Percentiles rank a stretch among this genome's conserved stretches.
Evolutionary conservation across 2,113 vertebrate genomes (phyloP).

Genomic region (Telmatochromis brachygnathus): DNA sequence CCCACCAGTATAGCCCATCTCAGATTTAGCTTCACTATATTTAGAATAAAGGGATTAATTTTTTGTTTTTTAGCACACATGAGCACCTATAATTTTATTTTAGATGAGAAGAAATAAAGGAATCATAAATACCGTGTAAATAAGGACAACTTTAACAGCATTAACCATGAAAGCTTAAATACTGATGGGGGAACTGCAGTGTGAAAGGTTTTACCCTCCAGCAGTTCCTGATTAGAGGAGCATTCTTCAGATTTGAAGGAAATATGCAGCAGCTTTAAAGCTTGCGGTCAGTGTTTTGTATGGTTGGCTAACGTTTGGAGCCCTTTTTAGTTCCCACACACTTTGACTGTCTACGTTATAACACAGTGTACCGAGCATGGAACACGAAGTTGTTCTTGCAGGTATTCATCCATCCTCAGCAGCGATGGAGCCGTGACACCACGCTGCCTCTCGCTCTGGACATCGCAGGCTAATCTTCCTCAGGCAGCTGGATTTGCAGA

Average conservation of each 20-base stretch:
- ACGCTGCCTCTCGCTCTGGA: not conserved
- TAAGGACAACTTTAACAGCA: not conserved
- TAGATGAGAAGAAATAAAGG: not conserved
- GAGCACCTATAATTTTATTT: not conserved
- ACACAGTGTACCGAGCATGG: not conserved
- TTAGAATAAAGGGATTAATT: not conserved
- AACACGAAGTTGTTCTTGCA: not conserved
- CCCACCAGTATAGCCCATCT: not conserved
- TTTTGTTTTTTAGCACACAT: not conserved
- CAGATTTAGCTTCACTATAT: not conserved
- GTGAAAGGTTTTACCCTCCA: not conserved
- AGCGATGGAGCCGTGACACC: not conserved
- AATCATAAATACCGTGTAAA: not conserved
- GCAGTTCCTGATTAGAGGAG: not conserved
- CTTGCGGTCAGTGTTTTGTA: not conserved
- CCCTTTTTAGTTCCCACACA: not conserved
- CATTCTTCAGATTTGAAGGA: not conserved
- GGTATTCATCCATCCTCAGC: not conserved
- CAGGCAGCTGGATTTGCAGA: constrained; percentile 60
- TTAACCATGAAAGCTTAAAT: not conserved
- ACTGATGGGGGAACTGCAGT: not conserved
- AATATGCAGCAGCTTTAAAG: not conserved
- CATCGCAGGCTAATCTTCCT: not conserved
- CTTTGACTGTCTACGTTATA: not conserved
- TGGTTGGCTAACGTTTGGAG: not conserved